Conservation (phyloP, 2,797 vertebrate genomes). For the Calcarius lapponicus region DNA sequence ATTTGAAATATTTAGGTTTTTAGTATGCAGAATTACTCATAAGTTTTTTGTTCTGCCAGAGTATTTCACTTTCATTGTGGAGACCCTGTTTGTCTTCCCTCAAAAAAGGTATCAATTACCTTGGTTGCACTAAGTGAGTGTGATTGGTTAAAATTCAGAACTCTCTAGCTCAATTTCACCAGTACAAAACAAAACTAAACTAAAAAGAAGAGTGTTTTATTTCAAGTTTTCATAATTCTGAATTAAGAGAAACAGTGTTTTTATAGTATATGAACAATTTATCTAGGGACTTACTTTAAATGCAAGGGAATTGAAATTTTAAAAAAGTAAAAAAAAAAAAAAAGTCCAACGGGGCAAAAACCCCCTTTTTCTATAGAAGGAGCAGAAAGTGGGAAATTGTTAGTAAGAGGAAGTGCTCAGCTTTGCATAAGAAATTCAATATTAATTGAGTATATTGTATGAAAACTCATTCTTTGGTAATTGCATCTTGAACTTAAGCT, state of each 20-base stretch:
- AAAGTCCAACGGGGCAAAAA: fast-evolving
- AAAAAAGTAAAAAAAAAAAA: neutral
- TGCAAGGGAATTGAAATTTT: neutral
- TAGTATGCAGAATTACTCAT: neutral
- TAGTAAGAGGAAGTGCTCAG: neutral
- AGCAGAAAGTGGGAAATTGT: neutral
- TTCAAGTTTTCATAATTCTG: neutral
- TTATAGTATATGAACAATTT: neutral
- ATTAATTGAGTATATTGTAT: neutral
- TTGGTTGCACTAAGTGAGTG: neutral
- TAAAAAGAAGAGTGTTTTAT: no score
- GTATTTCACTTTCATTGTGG: neutral
- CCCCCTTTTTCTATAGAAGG: neutral
- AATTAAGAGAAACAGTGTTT: neutral
- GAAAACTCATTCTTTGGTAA: neutral
- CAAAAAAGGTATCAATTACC: neutral
- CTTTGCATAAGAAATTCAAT: neutral
- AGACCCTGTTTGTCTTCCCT: neutral
- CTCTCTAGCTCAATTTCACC: neutral
- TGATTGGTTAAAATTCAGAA: neutral
- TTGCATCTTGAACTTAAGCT: neutral
- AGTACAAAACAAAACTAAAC: neutral
- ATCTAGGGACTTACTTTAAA: neutral
- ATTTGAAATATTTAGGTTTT: neutral
- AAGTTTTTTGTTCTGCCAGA: neutral